Conservation (phyloP, 2,888 invertebrate genomes). For the Schizaphis graminum region DNA sequence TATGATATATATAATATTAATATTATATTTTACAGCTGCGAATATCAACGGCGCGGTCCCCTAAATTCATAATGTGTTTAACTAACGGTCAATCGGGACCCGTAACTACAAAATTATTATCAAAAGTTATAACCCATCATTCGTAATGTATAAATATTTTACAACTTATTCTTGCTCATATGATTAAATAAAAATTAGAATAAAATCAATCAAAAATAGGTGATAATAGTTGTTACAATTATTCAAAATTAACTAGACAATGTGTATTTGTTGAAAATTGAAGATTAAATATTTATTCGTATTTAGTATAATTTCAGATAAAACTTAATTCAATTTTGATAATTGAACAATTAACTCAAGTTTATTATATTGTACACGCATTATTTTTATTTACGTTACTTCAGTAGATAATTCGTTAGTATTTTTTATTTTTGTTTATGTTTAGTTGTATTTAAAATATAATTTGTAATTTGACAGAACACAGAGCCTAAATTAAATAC, state of each 20-base stretch:
- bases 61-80: neutral
- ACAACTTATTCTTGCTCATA: neutral
- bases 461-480: neutral
- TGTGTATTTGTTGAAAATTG: neutral
- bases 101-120: neutral
- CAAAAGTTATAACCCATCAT: neutral
- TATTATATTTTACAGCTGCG: conserved; percentile 10
- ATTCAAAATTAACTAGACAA: neutral
- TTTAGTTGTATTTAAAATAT: neutral
- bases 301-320: neutral
- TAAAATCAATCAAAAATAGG: neutral
- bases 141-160: neutral
- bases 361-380: neutral
- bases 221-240: neutral
- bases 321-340: neutral
- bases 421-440: neutral
- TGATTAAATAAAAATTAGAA: neutral
- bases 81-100: neutral
- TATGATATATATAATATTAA: neutral
- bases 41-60: neutral
- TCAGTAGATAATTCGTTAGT: neutral
- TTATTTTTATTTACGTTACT: neutral
- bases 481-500: neutral
- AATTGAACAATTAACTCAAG: neutral
- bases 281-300: neutral